phyloP scores from a whole-genome alignment of 2,888 invertebrate species.

The Balanococcus diminutus region DNA sequence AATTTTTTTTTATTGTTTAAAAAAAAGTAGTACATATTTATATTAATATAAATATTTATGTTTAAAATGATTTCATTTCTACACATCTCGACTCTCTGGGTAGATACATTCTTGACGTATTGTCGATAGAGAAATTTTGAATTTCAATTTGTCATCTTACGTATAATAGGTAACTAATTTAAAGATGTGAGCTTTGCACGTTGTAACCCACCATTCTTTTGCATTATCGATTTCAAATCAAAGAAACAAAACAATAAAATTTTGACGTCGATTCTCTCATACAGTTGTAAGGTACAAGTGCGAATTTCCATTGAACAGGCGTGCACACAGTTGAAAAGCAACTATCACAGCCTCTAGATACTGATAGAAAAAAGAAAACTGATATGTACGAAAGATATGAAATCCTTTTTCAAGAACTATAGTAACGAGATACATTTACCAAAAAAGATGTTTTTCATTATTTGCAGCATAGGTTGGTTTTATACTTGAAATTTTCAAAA shows the following conservation, averaged over 20 bases:
- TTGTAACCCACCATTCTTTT: constrained; percentile 35
- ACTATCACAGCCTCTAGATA: constrained; percentile 35
- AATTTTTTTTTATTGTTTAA: background rate
- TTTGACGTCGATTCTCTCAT: background rate
- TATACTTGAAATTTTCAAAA: background rate
- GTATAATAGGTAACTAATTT: constrained; percentile 37
- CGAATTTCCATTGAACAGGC: constrained; percentile 26
- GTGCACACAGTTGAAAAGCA: background rate
- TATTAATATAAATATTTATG: background rate
- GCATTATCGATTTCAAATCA: constrained; percentile 31
- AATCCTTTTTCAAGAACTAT: background rate
- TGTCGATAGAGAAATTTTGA: constrained; percentile 3
- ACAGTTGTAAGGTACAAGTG: background rate
- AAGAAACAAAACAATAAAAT: background rate
- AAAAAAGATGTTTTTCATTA: background rate
- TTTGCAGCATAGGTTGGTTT: background rate
- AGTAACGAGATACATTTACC: background rate
- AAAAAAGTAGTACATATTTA: background rate
- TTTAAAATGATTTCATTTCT: constrained; percentile 11
- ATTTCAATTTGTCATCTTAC: constrained; percentile 12
- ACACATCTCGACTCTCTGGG: background rate
- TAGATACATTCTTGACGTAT: background rate
- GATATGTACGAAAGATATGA: constrained; percentile 39
- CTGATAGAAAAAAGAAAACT: background rate
- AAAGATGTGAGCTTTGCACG: constrained; percentile 38